Percentiles rank a stretch among this genome's conserved stretches.
Conservation (phyloP, 1,140 invertebrate genomes). For the Drosophila seguyi region DNA sequence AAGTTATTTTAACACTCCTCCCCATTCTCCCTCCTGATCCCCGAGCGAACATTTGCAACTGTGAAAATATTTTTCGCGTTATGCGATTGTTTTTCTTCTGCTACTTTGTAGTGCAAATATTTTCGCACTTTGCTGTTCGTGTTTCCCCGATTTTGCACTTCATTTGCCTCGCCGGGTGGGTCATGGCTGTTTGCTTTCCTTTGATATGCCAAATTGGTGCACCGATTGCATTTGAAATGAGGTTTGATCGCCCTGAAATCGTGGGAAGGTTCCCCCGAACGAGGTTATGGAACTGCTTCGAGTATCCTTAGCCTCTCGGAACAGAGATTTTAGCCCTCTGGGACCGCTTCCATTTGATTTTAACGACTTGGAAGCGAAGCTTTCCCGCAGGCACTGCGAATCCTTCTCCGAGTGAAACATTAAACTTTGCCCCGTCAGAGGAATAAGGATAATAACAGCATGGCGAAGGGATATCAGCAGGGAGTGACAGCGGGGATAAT, state of each 20-base stretch:
- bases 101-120: slow-evolving; percentile 62
- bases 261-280: slow-evolving; percentile 4
- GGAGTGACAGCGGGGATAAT: slow-evolving; percentile 41
- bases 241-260: slow-evolving; percentile 33
- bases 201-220: slow-evolving; percentile 50
- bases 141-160: slow-evolving; percentile 34
- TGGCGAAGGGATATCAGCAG: slow-evolving; percentile 6
- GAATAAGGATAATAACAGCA: slow-evolving; percentile 22
- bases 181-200: slow-evolving; percentile 26
- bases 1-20: slow-evolving; percentile 8
- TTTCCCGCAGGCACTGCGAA: slow-evolving; percentile 30
- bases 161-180: slow-evolving; percentile 37
- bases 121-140: slow-evolving; percentile 16
- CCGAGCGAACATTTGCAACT: slow-evolving; percentile 28
- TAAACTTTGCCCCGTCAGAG: slow-evolving; percentile 46
- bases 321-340: slow-evolving; percentile 1
- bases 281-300: not conserved
- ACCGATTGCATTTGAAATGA: slow-evolving; percentile 46
- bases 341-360: slow-evolving; percentile 43
- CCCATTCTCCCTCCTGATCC: not conserved
- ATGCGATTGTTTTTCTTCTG: slow-evolving; percentile 29
- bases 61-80: slow-evolving; percentile 40
- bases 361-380: slow-evolving; percentile 46
- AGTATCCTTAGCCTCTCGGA: slow-evolving; percentile 5
- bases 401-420: slow-evolving; percentile 41